Conservation (phyloP, 2,888 invertebrate species). For the Aproaerema taeniolella region DNA sequence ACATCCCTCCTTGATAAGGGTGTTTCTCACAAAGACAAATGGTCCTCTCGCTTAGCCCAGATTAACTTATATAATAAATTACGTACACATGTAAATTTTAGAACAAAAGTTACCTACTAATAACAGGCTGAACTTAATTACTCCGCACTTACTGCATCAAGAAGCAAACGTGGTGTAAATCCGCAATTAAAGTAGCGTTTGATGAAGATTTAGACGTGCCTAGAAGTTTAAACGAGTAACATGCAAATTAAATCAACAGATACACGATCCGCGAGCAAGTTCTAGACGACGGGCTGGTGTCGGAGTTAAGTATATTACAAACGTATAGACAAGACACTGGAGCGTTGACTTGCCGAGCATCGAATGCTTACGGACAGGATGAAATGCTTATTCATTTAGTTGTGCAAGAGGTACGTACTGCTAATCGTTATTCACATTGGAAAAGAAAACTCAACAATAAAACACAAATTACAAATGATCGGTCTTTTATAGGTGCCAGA, state of each 20-base stretch:
- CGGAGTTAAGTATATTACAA: slow-evolving; percentile 89
- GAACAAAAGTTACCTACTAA: slow-evolving; percentile 1
- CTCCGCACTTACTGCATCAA: no score
- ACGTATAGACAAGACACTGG: slow-evolving; percentile 94
- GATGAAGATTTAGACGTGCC: no score
- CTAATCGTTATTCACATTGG: no score
- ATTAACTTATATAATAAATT: slow-evolving; percentile 14
- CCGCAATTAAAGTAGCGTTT: no score
- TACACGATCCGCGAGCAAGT: slow-evolving; percentile 87
- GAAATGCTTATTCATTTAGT: slow-evolving; percentile 93
- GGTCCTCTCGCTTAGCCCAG: slow-evolving; percentile 8
- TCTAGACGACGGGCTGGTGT: slow-evolving; percentile 88
- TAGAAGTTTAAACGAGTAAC: no score
- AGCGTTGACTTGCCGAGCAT: slow-evolving; percentile 90
- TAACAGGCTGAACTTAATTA: no score
- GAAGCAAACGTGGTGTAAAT: no score
- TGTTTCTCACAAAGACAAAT: slow-evolving; percentile 10
- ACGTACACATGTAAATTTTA: slow-evolving; percentile 11
- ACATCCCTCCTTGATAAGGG: slow-evolving; percentile 6
- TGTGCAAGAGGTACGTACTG: slow-evolving; percentile 84
- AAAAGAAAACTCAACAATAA: slow-evolving; percentile 3
- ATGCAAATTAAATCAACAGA: no score
- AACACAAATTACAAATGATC: neutral
- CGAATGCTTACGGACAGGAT: slow-evolving; percentile 93
- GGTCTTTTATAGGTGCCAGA: slow-evolving; percentile 86